Evolutionary conservation across 2,888 invertebrate species (phyloP).

Genomic region (Neoaliturus tenellus): DNA sequence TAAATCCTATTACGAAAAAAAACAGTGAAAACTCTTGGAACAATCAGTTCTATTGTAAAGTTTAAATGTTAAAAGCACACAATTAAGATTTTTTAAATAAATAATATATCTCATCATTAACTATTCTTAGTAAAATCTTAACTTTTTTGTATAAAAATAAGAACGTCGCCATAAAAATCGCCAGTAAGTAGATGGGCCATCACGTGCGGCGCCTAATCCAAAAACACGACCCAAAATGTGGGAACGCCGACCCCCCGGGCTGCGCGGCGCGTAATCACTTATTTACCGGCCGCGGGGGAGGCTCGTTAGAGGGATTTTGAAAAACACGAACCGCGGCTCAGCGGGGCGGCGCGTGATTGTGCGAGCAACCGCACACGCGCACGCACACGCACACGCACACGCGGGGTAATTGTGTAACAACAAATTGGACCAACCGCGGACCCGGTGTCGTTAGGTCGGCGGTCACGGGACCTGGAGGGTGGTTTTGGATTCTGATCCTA

Average conservation of each 20-base stretch:
- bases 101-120: too few species aligned
- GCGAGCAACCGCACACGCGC: not conserved
- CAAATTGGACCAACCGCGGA: not conserved
- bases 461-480: not conserved
- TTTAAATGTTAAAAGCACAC: too few species aligned
- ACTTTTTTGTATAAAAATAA: too few species aligned
- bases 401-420: slow-evolving; percentile 2
- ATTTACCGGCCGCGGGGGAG: slow-evolving; percentile 31
- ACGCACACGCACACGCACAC: slow-evolving; percentile 9
- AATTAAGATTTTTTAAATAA: too few species aligned
- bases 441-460: not conserved
- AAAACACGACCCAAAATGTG: not conserved
- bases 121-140: too few species aligned
- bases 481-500: not conserved
- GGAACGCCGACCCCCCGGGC: slow-evolving; percentile 5
- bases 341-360: slow-evolving; percentile 24
- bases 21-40: too few species aligned
- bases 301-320: slow-evolving; percentile 45
- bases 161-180: not conserved
- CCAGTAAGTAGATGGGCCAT: not conserved
- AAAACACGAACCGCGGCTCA: slow-evolving; percentile 44
- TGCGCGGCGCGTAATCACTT: slow-evolving; percentile 19
- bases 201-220: not conserved
- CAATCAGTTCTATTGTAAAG: too few species aligned
- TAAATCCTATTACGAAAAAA: too few species aligned